Evolutionary conservation across 1,140 invertebrate species (phyloP), one percentile per base, ranked within the genome.

Genomic region (Drosophila repletoides): DNA sequence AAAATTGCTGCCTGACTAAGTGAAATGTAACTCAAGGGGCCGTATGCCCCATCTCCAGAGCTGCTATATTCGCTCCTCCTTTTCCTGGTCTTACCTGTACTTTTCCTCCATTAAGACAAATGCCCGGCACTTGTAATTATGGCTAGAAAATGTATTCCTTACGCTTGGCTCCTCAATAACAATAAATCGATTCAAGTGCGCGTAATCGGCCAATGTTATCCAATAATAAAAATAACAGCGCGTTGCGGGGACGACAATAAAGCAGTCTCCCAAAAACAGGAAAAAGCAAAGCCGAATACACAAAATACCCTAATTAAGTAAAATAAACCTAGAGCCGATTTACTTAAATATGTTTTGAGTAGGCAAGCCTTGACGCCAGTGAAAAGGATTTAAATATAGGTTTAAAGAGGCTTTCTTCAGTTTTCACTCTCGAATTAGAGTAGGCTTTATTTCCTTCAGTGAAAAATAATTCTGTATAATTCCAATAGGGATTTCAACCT

Each of bases 111-210:
- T 69, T 69, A 72, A 72, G 70, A 64, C 65, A 69, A 72, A 64
- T 43, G 65, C 48, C 22, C 61, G 51, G 69, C 74, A 74, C 74
- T 84, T 84, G 74, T 84, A 84, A 83, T 83, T 83, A 84, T 77
- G 65, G 79, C 73, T 61, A 59, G 56, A 83, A 73, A 66, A 56
- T 45, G 65, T 77, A 67, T 83, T 56, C 55, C 51, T 53, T 48
- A 14, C 45, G 45, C 63, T 61, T 24, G 22, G 22, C 12, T 46
- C 56, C 58, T 72, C 77, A 84, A 83, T 84, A 83, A 83, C 79
- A 74, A 83, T 83, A 83, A 83, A 83, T 83, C 79, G 79, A 83
- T 84, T 83, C 79, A 71, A 83, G 79, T 77, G 74, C 65, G 61
- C 70, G 79, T 83, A 77, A 84, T 83, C 79, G 73, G 74, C 55